phyloP scores from a whole-genome alignment of 1,140 invertebrate species.

The Protaetia brevitarsis region DNA sequence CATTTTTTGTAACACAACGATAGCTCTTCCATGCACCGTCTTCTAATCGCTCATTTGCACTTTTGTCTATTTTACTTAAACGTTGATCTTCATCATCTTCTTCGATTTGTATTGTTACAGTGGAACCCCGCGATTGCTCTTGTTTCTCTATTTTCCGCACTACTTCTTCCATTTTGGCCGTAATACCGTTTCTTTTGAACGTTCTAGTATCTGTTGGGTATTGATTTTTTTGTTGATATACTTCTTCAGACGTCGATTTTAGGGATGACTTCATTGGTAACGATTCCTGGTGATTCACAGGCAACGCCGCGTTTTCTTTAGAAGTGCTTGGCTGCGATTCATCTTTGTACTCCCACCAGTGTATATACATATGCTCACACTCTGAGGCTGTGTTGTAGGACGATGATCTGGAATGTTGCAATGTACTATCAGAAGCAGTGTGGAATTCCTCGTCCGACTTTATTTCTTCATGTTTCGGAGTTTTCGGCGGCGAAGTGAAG shows the following conservation, averaged over 20 bases:
- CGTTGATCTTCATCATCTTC: slow-evolving; percentile 38
- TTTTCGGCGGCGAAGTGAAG: slow-evolving; percentile 1
- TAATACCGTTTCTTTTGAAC: not conserved
- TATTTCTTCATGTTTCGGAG: slow-evolving; percentile 39
- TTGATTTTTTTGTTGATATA: no score
- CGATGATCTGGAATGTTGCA: slow-evolving; percentile 61
- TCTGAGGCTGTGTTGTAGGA: slow-evolving; percentile 66
- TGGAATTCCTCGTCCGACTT: slow-evolving; percentile 61
- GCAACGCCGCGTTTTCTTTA: slow-evolving; percentile 48
- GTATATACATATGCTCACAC: slow-evolving; percentile 54
- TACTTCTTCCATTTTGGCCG: slow-evolving; percentile 27
- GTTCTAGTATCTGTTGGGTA: slow-evolving; percentile 33
- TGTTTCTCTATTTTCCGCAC: slow-evolving; percentile 27
- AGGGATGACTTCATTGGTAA: slow-evolving; percentile 41
- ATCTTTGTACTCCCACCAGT: slow-evolving; percentile 53
- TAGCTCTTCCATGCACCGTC: slow-evolving; percentile 49
- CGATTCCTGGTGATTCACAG: slow-evolving; percentile 44
- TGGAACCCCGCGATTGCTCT: slow-evolving; percentile 22
- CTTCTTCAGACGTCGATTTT: slow-evolving; percentile 45
- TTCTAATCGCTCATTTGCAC: slow-evolving; percentile 46
- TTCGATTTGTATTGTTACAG: slow-evolving; percentile 8
- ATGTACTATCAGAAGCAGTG: slow-evolving; percentile 66
- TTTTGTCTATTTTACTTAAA: slow-evolving; percentile 44
- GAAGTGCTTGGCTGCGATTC: slow-evolving; percentile 39
- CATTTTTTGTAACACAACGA: slow-evolving; percentile 52